These are phyloP conservation scores for Coptotermes formosanus DNA, from an alignment of 1,140 invertebrate species.

Conservation along the genomic window DNA sequence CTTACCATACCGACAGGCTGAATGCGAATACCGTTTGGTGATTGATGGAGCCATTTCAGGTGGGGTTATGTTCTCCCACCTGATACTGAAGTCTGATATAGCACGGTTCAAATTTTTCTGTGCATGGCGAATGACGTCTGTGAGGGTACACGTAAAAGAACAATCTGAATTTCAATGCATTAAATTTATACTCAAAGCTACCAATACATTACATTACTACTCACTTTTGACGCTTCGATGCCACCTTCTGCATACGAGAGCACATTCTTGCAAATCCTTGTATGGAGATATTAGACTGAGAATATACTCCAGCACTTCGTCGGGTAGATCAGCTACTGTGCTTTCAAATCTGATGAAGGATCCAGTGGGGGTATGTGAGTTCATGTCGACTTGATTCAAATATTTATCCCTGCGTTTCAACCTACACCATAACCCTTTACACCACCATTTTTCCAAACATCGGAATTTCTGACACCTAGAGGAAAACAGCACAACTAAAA, in stretches of 20 bases:
- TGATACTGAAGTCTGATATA: conserved; percentile 64
- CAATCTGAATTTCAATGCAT: not conserved
- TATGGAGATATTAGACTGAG: conserved; percentile 86
- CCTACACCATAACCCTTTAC: not conserved
- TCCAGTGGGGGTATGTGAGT: not conserved
- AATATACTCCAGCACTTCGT: conserved; percentile 92
- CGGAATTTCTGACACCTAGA: not conserved
- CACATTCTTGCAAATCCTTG: conserved; percentile 81
- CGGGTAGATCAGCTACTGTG: conserved; percentile 59
- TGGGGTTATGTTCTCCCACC: conserved; percentile 62
- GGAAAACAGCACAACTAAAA: not conserved
- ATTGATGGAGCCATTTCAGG: conserved; percentile 65
- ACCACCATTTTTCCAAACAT: not conserved
- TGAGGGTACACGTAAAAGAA: conserved; percentile 40
- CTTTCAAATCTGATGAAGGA: conserved; percentile 21
- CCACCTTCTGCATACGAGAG: conserved; percentile 83
- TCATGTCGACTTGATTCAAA: not conserved
- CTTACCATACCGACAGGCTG: conserved; percentile 71
- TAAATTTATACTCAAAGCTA: not conserved
- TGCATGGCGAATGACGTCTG: conserved; percentile 71
- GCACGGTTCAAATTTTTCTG: conserved; percentile 66
- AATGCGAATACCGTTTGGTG: conserved; percentile 88
- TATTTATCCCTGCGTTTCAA: not conserved
- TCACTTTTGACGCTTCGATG: conserved; percentile 76
- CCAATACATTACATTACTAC: conserved; percentile 39